Evolutionary conservation across 2,888 invertebrate species (phyloP).

Genomic region (Melanophora roralis): DNA sequence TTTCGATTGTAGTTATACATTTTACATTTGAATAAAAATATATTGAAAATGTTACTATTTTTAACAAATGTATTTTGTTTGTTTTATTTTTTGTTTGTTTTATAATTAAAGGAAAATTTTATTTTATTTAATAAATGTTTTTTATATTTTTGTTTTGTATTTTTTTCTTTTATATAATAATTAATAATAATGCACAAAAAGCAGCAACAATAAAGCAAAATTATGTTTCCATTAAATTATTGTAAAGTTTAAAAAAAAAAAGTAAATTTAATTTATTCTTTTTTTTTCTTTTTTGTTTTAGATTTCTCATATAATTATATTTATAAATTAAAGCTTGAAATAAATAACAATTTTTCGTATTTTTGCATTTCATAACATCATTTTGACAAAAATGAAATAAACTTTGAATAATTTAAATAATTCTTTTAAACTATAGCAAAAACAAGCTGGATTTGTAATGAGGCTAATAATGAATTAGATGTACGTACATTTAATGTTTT

Average conservation of each 20-base stretch:
- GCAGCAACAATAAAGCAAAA: constrained; percentile 76
- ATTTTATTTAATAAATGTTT: constrained; percentile 46
- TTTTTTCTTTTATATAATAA: constrained; percentile 51
- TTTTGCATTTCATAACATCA: neutral
- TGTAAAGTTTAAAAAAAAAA: constrained; percentile 41
- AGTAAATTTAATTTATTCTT: constrained; percentile 32
- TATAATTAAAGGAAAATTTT: constrained; percentile 58
- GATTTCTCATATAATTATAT: constrained; percentile 32
- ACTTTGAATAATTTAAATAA: neutral
- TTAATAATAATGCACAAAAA: constrained; percentile 73
- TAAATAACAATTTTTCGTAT: constrained; percentile 45
- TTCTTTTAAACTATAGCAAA: constrained; percentile 1
- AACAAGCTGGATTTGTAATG: constrained; percentile 23
- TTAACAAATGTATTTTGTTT: constrained; percentile 49
- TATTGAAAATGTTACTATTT: constrained; percentile 58
- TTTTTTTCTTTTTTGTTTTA: neutral
- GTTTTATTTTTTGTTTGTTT: constrained; percentile 34
- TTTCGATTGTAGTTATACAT: constrained; percentile 57
- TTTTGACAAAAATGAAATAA: constrained; percentile 14
- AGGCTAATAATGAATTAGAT: constrained; percentile 19
- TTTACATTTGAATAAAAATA: constrained; percentile 65
- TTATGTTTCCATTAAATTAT: constrained; percentile 42
- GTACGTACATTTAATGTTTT: constrained; percentile 39
- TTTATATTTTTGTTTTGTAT: constrained; percentile 7
- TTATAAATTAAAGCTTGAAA: constrained; percentile 58